Evolutionary conservation across 2,797 vertebrate genomes (phyloP), one percentile per base, ranked within the genome.

Genomic region (Enteromius fasciolatus): DNA sequence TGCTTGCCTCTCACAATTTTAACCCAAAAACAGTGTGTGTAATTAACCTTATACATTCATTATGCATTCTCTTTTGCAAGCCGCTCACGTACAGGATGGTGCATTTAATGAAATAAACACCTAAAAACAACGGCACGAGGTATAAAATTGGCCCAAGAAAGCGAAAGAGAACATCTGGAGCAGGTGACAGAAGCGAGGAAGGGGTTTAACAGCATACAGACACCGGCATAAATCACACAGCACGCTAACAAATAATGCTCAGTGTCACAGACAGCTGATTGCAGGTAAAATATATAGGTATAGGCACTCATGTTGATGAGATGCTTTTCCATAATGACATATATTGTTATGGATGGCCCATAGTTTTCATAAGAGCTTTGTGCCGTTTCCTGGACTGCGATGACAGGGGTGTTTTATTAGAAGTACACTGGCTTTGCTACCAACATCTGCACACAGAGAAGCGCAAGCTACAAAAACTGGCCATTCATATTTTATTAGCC

Each of bases 401-500:
- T 78, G 80, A 81, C 81, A 82, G 63, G 67, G 50, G 20, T 82
- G 82, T 52, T 87, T 87, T 85, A 86, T 85, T 84, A 83, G 73
- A 57, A 81, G 76, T 78, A 80, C 82, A 63, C 39, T 67, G 70
- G 48, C 75, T 63, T 81, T 67, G 75, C 80, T 81, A 77, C 59
- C 75, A 86, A 85, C 85, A 84, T 86, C 81, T 86, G 82, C 67
- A 63, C 77, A 76, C 79, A 66, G 79, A 81, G 75, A 67, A 76
- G 85, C 64, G 76, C 78, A 69, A 84, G 83, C 86, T 89, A 87
- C 86, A 86, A 88, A 88, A 89, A 80, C 66, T 61, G 20, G 69
- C 83, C 86, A 86, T 88, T 88, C 85, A 87, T 88, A 84, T 89
- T 89, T 89, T 88, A 89, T 88, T 85, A 79, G 86, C 78, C 83